Base-by-base conservation (phyloP, 2,797 vertebrate species). In the Halcyon leucocephala region DNA sequence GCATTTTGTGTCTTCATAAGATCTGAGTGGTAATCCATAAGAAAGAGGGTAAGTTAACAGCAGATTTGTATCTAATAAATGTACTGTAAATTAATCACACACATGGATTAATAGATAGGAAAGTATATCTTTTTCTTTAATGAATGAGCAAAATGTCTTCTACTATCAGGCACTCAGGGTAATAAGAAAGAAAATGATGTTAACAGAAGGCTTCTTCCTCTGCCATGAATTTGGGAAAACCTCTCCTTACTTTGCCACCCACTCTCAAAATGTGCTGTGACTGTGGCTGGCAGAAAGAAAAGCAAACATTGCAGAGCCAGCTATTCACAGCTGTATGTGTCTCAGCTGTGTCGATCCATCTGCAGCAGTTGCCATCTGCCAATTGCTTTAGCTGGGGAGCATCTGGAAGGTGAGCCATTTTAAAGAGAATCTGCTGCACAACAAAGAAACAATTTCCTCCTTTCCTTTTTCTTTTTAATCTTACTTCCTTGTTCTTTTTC, bases 331-430 rank as follows among this genome's bases (percentile, higher is more conserved):
- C 96, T 97, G 90, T 94, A 15, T 83, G 71, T 64, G 91, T 57
- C 90, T 96, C 94, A 92, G 91, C 94, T 97, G 95, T 93, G 90
- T 74, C 7, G 58, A 95, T 82, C 94, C 96, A 97, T 96, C 94
- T 96, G 95, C 94, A 92, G 65, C 48, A 86, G 5, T 28, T 95
- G 71, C 88, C 90, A 82, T 93, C 91, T 97, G 96, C 95, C 96
- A 96, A 58, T 80, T 94, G 71, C 86, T 96, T 73, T 58, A 76
- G 70, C 21, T 86, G 93, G 81, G 88, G 67, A 96, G 93, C 96
- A 96, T 97, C 95, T 97, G 96, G 91, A 97, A 95, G 82, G 90
- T 82, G 44, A 96, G 76, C 33, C 58, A 42, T 85, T 95, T 94
- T 72, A 55, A 86, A 91, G 76, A 55, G 76, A 94, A 80, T 74